phyloP scores from a whole-genome alignment of 2,113 vertebrate species.

The Lethenteron reissneri region DNA sequence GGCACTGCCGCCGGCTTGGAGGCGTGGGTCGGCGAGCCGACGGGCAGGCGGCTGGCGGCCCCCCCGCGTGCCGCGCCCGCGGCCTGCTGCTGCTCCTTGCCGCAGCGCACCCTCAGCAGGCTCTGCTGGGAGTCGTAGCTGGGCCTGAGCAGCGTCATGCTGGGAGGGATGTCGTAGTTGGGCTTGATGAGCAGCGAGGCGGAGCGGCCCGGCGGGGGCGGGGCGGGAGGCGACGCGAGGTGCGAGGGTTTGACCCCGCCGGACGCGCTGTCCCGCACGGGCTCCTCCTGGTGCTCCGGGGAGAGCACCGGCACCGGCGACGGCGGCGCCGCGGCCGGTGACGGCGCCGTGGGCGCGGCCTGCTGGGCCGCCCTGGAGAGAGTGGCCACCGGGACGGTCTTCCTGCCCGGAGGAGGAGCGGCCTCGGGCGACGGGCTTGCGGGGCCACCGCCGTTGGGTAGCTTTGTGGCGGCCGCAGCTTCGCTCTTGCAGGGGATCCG shows the following conservation, averaged over 20 bases:
- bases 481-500: slow-evolving; percentile 20
- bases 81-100: too few relatives aligned
- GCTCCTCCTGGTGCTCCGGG: slow-evolving; percentile 4
- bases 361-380: slow-evolving; percentile 21
- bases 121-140: not conserved
- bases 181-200: slow-evolving; percentile 42
- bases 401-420: too few relatives aligned
- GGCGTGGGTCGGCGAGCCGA: not conserved
- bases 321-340: too few relatives aligned
- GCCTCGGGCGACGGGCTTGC: too few relatives aligned
- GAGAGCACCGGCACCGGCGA: not conserved
- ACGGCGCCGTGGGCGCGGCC: slow-evolving; percentile 9
- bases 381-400: slow-evolving; percentile 9
- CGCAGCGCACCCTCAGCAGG: not conserved
- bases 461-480: too few relatives aligned
- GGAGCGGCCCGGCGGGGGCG: slow-evolving; percentile 43
- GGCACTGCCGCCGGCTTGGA: not conserved
- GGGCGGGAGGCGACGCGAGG: slow-evolving; percentile 31
- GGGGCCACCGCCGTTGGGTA: too few relatives aligned
- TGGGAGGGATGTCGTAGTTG: slow-evolving; percentile 21
- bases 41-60: slow-evolving; percentile 3
- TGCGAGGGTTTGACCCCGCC: slow-evolving; percentile 6
- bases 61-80: not conserved
- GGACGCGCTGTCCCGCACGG: not conserved
- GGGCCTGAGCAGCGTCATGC: slow-evolving; percentile 5